Evolutionary conservation across 1,140 invertebrate genomes (phyloP).

Genomic region (Drosophila pseudoobscura): DNA sequence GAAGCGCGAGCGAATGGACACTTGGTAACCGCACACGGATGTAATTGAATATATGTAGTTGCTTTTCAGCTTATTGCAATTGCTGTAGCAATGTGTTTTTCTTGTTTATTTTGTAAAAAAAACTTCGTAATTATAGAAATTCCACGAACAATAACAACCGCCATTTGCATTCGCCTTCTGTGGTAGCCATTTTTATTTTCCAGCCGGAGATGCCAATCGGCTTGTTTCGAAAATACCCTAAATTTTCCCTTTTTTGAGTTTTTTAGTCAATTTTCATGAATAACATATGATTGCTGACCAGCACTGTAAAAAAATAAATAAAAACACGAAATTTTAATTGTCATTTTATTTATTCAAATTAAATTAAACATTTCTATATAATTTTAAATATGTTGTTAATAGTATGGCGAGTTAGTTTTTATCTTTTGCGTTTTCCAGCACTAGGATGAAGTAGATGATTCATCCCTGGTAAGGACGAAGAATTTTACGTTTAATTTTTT

Average conservation of each 20-base stretch:
- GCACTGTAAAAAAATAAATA: too few species aligned
- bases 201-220: constrained; percentile 63
- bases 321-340: too few species aligned
- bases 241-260: constrained; percentile 13
- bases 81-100: constrained; percentile 60
- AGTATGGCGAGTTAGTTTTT: too few species aligned
- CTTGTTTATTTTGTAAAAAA: constrained; percentile 81
- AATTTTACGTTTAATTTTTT: too few species aligned
- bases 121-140: constrained; percentile 79
- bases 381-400: too few species aligned
- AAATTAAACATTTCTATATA: too few species aligned
- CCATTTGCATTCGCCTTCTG: constrained; percentile 74
- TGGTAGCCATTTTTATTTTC: constrained; percentile 82
- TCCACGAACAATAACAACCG: constrained; percentile 83
- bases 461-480: too few species aligned
- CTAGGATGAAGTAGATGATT: neutral
- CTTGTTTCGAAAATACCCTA: constrained; percentile 34
- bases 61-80: constrained; percentile 56
- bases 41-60: constrained; percentile 44
- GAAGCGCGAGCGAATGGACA: constrained; percentile 21
- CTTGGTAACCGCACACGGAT: constrained; percentile 45
- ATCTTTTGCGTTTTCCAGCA: constrained; percentile 2
- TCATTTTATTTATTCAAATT: too few species aligned
- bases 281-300: too few species aligned
- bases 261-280: too few species aligned